phyloP scores from a whole-genome alignment of 1,140 invertebrate species.

The Epicauta chinensis region DNA sequence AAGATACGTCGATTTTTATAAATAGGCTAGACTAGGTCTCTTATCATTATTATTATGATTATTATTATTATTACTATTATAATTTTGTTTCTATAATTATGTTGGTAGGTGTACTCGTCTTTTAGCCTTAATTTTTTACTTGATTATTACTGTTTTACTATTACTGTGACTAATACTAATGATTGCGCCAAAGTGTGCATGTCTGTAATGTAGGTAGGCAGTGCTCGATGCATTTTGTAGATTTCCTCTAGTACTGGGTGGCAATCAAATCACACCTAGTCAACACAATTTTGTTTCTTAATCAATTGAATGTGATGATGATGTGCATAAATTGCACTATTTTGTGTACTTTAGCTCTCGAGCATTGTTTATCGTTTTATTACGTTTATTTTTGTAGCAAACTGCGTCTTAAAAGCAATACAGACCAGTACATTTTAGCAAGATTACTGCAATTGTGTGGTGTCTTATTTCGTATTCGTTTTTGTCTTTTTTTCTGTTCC shows the following conservation, averaged over 20 bases:
- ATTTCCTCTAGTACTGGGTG: not conserved
- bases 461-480: not conserved
- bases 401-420: slow-evolving; percentile 13
- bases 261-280: not conserved
- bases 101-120: slow-evolving; percentile 12
- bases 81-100: no score
- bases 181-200: slow-evolving; percentile 20
- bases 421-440: slow-evolving; percentile 13
- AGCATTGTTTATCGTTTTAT: slow-evolving; percentile 33
- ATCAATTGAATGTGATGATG: no score
- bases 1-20: no score
- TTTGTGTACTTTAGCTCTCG: slow-evolving; percentile 20
- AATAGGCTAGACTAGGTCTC: no score
- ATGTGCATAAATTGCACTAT: slow-evolving; percentile 5
- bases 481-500: slow-evolving; percentile 13
- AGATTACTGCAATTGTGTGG: not conserved
- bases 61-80: no score
- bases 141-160: no score
- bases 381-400: slow-evolving; percentile 1
- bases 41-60: no score
- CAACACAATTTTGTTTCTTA: no score
- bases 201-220: slow-evolving; percentile 32
- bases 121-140: slow-evolving; percentile 12
- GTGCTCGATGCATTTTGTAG: slow-evolving; percentile 28
- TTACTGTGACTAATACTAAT: not conserved